These are phyloP conservation scores for Glyphotaelius pellucidus DNA, from an alignment of 2,888 invertebrate genomes.

Conservation along the genomic window DNA sequence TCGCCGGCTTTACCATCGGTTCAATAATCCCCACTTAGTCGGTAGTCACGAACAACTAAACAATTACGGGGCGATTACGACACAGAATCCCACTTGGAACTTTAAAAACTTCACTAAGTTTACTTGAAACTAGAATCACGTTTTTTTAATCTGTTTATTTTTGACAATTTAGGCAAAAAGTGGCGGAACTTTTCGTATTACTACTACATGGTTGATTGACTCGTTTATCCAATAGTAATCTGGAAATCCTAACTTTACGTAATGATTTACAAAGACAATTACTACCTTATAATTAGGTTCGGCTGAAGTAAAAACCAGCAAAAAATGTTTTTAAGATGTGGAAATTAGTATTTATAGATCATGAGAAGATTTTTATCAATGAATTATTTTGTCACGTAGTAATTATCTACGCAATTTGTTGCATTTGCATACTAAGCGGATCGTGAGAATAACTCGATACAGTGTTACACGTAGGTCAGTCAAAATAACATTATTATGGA, in stretches of 20 bases:
- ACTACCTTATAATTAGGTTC: background rate
- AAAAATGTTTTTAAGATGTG: background rate
- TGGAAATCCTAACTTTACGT: background rate
- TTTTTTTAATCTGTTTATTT: conserved; percentile 1
- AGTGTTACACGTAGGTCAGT: background rate
- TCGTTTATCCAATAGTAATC: background rate
- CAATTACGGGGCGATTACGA: too few relatives aligned
- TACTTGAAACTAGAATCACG: background rate
- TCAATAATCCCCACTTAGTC: conserved; percentile 24
- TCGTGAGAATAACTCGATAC: background rate
- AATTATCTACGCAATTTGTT: background rate
- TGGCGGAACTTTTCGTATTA: background rate
- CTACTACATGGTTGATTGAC: background rate
- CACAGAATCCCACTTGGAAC: background rate
- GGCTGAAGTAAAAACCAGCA: background rate
- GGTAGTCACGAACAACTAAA: background rate
- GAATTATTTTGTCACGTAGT: background rate
- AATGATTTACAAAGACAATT: background rate
- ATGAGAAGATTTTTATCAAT: background rate
- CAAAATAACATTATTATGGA: background rate
- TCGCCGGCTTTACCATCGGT: background rate
- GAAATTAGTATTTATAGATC: background rate
- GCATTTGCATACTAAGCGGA: background rate
- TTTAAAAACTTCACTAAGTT: conserved; percentile 5
- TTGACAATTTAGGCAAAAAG: background rate